A percentile compares a stretch with the other conserved stretches of the same genome.
Evolutionary conservation across 2,797 vertebrate species (phyloP).

Genomic region (Lophius americanus): DNA sequence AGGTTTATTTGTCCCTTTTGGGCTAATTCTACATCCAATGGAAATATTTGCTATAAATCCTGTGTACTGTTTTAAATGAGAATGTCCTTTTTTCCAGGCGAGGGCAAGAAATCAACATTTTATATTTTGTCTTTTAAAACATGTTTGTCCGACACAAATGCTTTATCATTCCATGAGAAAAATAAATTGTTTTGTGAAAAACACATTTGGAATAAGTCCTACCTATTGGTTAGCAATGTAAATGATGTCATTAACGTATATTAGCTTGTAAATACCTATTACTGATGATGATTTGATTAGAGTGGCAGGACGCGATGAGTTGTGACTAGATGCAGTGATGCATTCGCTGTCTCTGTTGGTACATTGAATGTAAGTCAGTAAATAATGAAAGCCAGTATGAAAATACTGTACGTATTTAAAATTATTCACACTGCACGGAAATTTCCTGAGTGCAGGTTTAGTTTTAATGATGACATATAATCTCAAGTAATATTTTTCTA

Average conservation of each 20-base stretch:
- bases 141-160: no score
- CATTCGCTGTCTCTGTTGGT: background rate
- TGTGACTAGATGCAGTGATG: slow-evolving; percentile 13
- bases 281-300: slow-evolving; percentile 29
- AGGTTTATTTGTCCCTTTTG: background rate
- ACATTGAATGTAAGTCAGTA: background rate
- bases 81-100: background rate
- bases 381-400: slow-evolving; percentile 9
- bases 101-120: background rate
- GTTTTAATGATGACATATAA: no score
- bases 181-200: no score
- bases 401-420: slow-evolving; percentile 4
- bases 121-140: background rate
- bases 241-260: no score
- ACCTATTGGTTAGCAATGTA: no score
- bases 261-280: slow-evolving; percentile 26
- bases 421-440: background rate
- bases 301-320: slow-evolving; percentile 11
- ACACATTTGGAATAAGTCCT: background rate
- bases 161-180: no score
- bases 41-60: background rate
- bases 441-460: no score
- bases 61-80: background rate
- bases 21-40: background rate
- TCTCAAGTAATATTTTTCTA: no score